Conservation (phyloP, 2,888 invertebrate genomes). For the Fragum sueziense region DNA sequence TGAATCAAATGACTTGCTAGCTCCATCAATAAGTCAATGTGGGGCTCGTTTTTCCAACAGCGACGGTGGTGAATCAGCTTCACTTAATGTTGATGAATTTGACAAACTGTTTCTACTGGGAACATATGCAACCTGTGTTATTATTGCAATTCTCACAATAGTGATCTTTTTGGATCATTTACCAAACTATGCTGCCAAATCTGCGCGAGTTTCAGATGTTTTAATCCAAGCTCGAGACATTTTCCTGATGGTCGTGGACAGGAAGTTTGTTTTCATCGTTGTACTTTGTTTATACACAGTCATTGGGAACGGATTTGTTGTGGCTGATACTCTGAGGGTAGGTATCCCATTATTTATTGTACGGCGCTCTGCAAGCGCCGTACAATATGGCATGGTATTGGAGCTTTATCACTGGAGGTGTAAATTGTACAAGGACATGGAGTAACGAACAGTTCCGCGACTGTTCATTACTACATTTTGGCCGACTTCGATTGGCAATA, state of each 20-base stretch:
- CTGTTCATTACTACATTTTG: too few relatives aligned
- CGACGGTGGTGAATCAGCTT: conserved; percentile 46
- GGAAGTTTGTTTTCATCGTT: conserved; percentile 70
- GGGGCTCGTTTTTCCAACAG: conserved; percentile 72
- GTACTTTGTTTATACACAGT: conserved; percentile 75
- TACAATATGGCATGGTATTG: too few relatives aligned
- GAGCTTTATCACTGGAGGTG: too few relatives aligned
- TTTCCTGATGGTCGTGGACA: conserved; percentile 68
- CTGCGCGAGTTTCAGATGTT: conserved; percentile 47
- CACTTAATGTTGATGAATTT: conserved; percentile 54
- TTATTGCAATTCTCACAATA: conserved; percentile 70
- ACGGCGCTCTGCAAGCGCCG: too few relatives aligned
- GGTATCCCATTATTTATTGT: too few relatives aligned
- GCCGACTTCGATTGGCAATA: too few relatives aligned
- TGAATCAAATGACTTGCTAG: background rate
- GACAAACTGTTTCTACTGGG: conserved; percentile 74
- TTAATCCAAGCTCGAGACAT: conserved; percentile 65
- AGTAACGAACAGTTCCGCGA: too few relatives aligned
- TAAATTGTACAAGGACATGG: too few relatives aligned
- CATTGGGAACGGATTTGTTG: conserved; percentile 76
- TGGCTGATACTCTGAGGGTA: conserved; percentile 80
- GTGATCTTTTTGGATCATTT: conserved; percentile 74
- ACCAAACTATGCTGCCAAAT: conserved; percentile 55
- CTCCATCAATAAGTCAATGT: conserved; percentile 44
- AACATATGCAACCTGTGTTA: conserved; percentile 70